Base-by-base conservation (phyloP, 2,888 invertebrate genomes). In the Trissonchulus sp. region DNA sequence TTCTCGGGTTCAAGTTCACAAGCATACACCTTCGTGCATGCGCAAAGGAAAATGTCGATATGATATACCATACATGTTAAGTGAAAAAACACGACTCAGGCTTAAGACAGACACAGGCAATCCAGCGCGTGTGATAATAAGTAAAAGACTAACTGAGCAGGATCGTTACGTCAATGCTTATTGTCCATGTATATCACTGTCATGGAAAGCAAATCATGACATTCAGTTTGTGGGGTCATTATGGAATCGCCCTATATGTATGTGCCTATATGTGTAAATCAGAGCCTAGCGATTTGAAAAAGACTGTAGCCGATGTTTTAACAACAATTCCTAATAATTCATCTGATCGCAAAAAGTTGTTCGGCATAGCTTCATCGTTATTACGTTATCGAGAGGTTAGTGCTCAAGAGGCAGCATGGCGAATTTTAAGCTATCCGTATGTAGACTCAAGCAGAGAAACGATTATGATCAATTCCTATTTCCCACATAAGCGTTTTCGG, bases 141-240 rank as follows among this genome's bases (percentile, higher is more conserved):
- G 33, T 15, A 65, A 65, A 34, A 8, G 68, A 34, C 18, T 65
- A 30, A 65, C 68, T 8, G 68, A 65, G n/a, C 8, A 30, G 18
- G 68, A 65, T 28, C 8, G 68, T 8, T 65, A 34, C 33, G 8
- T 65, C n/a, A 65, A 65, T 65, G 35, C 31, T 34, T 65, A 15
- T 65, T 15, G n/a, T n/a, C 68, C 68, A 65, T 15, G 8, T 34
- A 65, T 65, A 15, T 30, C 68, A 33, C 35, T 65, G 28, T 15
- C 68, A 65, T 65, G 68, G 68, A 65, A 28, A n/a, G 68, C 68
- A 18, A 65, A 65, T 65, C 68, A 65, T 65, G 68, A 65, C 23
- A 48, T 48, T 15, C 48, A 48, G 48, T 48, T 48, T 8, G 48
- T 48, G 8, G 48, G 48, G 48, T 48, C 48, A 48, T 48, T 34